phyloP scores from a whole-genome alignment of 2,797 vertebrate genomes.

The Leptatherina wallacei region DNA sequence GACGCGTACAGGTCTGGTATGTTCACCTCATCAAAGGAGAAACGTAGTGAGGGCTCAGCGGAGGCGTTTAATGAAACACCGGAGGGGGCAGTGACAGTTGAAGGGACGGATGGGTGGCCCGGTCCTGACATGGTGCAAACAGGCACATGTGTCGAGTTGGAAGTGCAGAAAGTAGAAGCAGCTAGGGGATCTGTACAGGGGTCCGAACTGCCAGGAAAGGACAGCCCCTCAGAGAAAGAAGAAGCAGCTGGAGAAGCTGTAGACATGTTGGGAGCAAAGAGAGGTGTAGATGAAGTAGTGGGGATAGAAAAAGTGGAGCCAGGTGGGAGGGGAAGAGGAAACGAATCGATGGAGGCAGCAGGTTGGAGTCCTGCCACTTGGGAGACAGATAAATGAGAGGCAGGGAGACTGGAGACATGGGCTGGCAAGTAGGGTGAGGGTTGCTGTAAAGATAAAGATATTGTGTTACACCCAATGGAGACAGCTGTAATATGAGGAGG shows the following conservation, averaged over 20 bases:
- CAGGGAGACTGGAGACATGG: constrained; percentile 31
- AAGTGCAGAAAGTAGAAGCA: constrained; percentile 35
- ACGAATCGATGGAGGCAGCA: constrained; percentile 41
- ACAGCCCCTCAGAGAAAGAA: constrained; percentile 42
- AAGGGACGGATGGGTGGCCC: constrained; percentile 15
- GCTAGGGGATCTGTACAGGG: constrained; percentile 19
- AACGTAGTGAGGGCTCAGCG: constrained; percentile 77
- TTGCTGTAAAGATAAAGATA: constrained; percentile 64
- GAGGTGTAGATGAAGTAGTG: constrained; percentile 23
- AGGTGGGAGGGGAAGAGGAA: constrained; percentile 38
- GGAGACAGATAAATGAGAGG: constrained; percentile 40
- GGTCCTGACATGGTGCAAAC: constrained; percentile 33
- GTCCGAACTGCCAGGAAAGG: constrained; percentile 45
- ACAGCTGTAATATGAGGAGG: constrained; percentile 8
- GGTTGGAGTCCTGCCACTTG: constrained; percentile 35
- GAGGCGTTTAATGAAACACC: constrained; percentile 39
- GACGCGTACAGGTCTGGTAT: constrained; percentile 94
- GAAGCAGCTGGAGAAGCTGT: constrained; percentile 34
- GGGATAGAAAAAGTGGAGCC: constrained; percentile 35
- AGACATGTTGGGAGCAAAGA: constrained; percentile 27
- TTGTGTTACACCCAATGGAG: constrained; percentile 4
- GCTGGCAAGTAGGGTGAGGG: constrained; percentile 62
- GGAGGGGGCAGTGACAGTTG: constrained; percentile 16
- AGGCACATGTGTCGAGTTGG: constrained; percentile 14
- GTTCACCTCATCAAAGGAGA: constrained; percentile 94